Conservation (phyloP, 2,888 invertebrate genomes). For the Mechanitis mazaeus region DNA sequence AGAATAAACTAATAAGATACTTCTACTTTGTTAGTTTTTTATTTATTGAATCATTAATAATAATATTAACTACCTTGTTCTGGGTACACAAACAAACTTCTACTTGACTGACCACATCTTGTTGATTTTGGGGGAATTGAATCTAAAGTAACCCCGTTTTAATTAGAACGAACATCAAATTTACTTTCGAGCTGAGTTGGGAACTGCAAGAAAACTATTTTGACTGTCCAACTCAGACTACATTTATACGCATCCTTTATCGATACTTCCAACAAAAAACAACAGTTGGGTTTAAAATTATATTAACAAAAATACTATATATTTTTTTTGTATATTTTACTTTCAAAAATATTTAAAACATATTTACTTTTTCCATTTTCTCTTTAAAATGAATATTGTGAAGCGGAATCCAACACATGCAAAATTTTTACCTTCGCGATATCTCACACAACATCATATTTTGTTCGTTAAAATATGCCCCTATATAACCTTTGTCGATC, state of each 20-base stretch:
- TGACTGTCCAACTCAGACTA: background rate
- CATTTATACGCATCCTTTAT: background rate
- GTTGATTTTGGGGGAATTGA: conserved; percentile 10
- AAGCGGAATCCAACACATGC: too few species aligned
- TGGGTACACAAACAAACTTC: background rate
- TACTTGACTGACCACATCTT: conserved; percentile 8
- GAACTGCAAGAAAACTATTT: background rate
- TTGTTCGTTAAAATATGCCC: conserved; percentile 2
- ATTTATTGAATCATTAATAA: background rate
- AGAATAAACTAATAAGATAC: too few species aligned
- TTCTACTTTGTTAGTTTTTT: background rate
- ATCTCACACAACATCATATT: background rate
- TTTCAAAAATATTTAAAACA: too few species aligned
- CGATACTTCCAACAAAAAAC: background rate
- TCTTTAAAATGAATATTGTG: too few species aligned
- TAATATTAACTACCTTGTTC: background rate
- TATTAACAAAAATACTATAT: too few species aligned
- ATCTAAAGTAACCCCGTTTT: conserved; percentile 12
- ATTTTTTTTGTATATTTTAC: too few species aligned
- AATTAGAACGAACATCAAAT: conserved; percentile 16
- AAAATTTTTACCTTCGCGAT: too few species aligned
- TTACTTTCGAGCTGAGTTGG: background rate
- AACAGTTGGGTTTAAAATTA: background rate
- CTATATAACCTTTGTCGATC: background rate
- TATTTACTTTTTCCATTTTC: too few species aligned